Conservation (phyloP, 1,140 invertebrate genomes). For the Brachionus paranguensis region DNA sequence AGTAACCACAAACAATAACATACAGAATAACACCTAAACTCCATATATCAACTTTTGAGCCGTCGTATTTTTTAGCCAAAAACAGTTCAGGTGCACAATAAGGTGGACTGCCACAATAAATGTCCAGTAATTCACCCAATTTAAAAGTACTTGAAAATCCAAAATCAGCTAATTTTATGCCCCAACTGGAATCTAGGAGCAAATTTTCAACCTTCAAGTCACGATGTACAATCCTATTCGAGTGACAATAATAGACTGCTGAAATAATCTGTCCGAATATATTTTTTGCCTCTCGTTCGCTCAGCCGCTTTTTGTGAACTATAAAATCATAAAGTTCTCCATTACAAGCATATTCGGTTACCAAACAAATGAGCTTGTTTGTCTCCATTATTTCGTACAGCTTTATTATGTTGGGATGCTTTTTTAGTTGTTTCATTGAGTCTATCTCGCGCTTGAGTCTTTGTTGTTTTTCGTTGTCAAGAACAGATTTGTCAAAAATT, state of each 20-base stretch:
- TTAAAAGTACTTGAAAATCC: conserved; percentile 99
- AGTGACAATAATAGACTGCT: conserved; percentile 96
- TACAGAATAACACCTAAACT: conserved; percentile 72
- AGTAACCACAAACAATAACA: conserved; percentile 67
- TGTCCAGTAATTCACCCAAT: conserved; percentile 95
- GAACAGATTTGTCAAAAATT: conserved; percentile 87
- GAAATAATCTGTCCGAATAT: conserved; percentile 98
- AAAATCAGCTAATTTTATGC: conserved; percentile 99
- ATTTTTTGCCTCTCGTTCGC: conserved; percentile 52
- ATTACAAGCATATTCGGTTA: conserved; percentile 54
- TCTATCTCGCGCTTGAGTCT: conserved; percentile 33
- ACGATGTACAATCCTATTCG: conserved; percentile 88
- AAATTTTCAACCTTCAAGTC: conserved; percentile 81
- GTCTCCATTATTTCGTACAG: conserved; percentile 40
- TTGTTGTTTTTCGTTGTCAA: conserved; percentile 27
- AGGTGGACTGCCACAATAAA: conserved; percentile 97
- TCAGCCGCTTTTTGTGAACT: conserved; percentile 59
- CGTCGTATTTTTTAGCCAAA: conserved; percentile 82
- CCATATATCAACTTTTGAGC: conserved; percentile 66
- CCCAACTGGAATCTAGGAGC: conserved; percentile 86
- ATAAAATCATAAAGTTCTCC: conserved; percentile 73
- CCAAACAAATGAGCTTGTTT: conserved; percentile 18
- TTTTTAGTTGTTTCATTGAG: conserved; percentile 34
- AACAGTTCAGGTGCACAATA: conserved; percentile 99
- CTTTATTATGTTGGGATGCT: conserved; percentile 7